Evolutionary conservation across 1,140 invertebrate genomes (phyloP).

Genomic region (Littorina saxatilis): DNA sequence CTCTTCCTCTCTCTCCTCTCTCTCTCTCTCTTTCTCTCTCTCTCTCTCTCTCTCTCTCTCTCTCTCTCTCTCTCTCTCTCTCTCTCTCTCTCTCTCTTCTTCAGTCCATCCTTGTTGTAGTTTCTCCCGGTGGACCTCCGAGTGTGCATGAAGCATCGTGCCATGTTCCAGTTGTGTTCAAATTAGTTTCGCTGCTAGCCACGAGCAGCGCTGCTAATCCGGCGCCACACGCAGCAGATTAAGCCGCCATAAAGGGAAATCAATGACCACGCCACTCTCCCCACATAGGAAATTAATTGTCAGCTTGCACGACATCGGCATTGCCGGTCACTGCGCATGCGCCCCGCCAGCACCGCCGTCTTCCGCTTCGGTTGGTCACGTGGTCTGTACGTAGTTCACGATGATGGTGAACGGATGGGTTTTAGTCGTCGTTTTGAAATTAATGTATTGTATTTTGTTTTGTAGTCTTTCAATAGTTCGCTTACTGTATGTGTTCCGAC

Average conservation of each 20-base stretch:
- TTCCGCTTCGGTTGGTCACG: no score
- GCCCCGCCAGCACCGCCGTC: not conserved
- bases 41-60: conserved; percentile 28
- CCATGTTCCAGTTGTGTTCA: not conserved
- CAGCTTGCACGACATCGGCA: conserved; percentile 12
- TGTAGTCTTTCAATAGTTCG: no score
- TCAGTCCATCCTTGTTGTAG: not conserved
- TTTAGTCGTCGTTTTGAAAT: no score
- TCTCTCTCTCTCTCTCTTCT: conserved; percentile 5
- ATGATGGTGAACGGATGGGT: no score
- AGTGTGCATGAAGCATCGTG: not conserved
- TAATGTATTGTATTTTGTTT: no score
- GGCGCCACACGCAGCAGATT: conserved; percentile 9
- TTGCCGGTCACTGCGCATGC: not conserved
- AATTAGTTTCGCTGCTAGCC: not conserved
- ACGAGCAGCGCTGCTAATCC: conserved; percentile 1
- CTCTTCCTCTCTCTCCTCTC: conserved; percentile 28
- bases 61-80: conserved; percentile 22
- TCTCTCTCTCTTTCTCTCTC: conserved; percentile 39
- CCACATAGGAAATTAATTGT: conserved; percentile 27
- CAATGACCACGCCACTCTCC: not conserved
- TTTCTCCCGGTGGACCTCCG: no score
- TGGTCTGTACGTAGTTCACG: no score
- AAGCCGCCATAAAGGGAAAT: conserved; percentile 17
- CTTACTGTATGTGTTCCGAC: no score